Conservation (phyloP, 2,888 invertebrate species). For the Nephrotoma guestfalica region DNA sequence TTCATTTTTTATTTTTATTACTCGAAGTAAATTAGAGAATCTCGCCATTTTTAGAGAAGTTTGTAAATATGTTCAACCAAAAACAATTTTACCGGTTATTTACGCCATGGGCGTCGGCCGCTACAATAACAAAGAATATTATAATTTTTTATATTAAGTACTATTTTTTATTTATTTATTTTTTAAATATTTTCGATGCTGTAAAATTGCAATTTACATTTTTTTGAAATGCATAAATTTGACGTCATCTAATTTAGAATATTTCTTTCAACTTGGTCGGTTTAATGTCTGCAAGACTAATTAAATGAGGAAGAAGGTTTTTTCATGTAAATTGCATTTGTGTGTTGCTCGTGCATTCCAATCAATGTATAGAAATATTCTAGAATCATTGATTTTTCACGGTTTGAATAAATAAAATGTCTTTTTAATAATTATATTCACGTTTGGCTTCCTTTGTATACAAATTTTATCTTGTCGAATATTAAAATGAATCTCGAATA, state of each 20-base stretch:
- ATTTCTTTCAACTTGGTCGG: background rate
- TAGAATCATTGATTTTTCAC: background rate
- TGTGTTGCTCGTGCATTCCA: background rate
- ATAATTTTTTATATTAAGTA: background rate
- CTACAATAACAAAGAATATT: background rate
- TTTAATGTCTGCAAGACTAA: background rate
- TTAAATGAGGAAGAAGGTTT: background rate
- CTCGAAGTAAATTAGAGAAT: background rate
- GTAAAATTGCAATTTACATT: background rate
- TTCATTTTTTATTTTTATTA: background rate
- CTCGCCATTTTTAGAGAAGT: background rate
- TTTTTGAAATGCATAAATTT: background rate
- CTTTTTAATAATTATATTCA: background rate
- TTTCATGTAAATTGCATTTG: background rate
- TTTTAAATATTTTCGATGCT: background rate
- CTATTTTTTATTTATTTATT: background rate
- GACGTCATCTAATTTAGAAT: background rate
- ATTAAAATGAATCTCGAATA: background rate
- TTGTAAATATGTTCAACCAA: background rate
- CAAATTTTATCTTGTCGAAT: background rate
- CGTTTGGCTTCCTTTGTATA: background rate
- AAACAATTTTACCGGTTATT: background rate
- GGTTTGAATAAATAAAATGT: background rate
- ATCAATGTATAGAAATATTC: background rate
- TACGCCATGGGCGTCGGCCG: background rate